Conservation (phyloP, 2,888 invertebrate genomes). For the Brachyopa scutellaris region DNA sequence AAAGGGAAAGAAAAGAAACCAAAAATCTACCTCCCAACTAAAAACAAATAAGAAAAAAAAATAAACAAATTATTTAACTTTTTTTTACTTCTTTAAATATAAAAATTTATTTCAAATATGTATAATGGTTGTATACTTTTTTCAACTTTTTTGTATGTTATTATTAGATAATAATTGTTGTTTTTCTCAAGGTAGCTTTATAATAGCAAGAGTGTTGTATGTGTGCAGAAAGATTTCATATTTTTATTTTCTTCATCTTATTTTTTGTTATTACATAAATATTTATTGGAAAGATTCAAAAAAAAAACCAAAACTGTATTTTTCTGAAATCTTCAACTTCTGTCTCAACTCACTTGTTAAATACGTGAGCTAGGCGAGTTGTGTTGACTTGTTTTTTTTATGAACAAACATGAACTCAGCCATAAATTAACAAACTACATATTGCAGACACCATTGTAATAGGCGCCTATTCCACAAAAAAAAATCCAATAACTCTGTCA, state of each 20-base stretch:
- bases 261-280: slow-evolving; percentile 9
- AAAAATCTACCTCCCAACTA: background rate
- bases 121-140: slow-evolving; percentile 30
- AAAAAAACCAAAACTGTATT: slow-evolving; percentile 9
- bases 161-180: slow-evolving; percentile 65
- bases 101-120: slow-evolving; percentile 66
- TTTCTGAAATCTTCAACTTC: slow-evolving; percentile 52
- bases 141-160: slow-evolving; percentile 44
- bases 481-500: slow-evolving; percentile 2
- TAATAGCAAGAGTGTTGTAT: slow-evolving; percentile 48
- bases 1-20: background rate
- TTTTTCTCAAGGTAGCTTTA: slow-evolving; percentile 63
- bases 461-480: too few relatives aligned
- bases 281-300: slow-evolving; percentile 15
- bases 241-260: background rate
- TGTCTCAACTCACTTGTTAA: slow-evolving; percentile 46
- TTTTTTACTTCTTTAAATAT: slow-evolving; percentile 51
- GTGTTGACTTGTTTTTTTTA: slow-evolving; percentile 1
- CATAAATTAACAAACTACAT: slow-evolving; percentile 28
- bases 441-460: too few relatives aligned
- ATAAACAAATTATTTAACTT: slow-evolving; percentile 41
- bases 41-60: slow-evolving; percentile 39
- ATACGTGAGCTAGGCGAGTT: slow-evolving; percentile 54
- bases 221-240: slow-evolving; percentile 56
- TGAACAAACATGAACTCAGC: slow-evolving; percentile 10